Evolutionary conservation across 2,888 invertebrate species (phyloP).

Genomic region (Tridacna crocea): DNA sequence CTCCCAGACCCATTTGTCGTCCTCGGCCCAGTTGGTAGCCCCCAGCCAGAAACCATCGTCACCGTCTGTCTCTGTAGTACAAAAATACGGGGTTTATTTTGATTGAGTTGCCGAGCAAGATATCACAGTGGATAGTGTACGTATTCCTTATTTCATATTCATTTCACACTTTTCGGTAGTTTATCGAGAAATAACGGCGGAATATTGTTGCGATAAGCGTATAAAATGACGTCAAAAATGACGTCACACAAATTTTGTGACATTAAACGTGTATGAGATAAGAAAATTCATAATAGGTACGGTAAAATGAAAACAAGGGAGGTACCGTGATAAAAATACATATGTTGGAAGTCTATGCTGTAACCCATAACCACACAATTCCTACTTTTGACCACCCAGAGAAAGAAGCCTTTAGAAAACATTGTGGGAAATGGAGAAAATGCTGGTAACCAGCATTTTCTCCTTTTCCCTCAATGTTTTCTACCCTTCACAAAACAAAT

Average conservation of each 20-base stretch:
- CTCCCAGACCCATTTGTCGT: constrained; percentile 37
- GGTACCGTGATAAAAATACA: too few relatives aligned
- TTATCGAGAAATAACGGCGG: too few relatives aligned
- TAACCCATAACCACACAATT: too few relatives aligned
- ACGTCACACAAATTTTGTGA: too few relatives aligned
- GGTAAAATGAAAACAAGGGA: neutral
- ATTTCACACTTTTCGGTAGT: neutral
- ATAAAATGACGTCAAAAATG: too few relatives aligned
- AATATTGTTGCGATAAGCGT: too few relatives aligned
- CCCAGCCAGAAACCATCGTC: constrained; percentile 47
- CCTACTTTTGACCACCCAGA: too few relatives aligned
- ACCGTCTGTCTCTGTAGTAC: constrained; percentile 6
- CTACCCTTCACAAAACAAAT: too few relatives aligned
- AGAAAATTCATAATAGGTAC: neutral
- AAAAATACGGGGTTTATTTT: neutral
- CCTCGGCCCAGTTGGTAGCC: constrained; percentile 17
- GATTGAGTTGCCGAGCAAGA: neutral
- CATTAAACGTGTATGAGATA: too few relatives aligned
- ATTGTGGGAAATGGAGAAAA: neutral
- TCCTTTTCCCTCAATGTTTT: too few relatives aligned
- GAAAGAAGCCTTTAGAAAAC: neutral
- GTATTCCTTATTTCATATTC: neutral
- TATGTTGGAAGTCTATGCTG: too few relatives aligned
- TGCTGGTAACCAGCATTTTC: too few relatives aligned
- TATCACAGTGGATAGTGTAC: neutral